phyloP scores from a whole-genome alignment of 2,888 invertebrate genomes.

The Drosophila basisetae region DNA sequence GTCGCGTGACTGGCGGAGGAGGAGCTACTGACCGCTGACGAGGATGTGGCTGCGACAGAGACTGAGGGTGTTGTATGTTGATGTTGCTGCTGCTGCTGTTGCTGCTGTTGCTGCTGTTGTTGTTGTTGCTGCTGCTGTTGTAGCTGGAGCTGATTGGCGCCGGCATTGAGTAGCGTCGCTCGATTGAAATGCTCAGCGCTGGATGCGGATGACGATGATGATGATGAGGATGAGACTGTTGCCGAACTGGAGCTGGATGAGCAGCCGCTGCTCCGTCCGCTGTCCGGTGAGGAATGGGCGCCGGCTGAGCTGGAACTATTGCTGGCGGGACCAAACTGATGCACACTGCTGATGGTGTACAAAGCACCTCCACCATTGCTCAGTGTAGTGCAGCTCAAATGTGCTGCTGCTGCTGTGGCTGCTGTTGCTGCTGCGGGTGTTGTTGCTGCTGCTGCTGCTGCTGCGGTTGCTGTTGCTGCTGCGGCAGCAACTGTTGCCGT shows the following conservation, averaged over 20 bases:
- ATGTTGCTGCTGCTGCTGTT: constrained; percentile 44
- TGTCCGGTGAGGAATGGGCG: constrained; percentile 71
- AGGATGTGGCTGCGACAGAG: constrained; percentile 49
- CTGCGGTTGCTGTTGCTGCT: constrained; percentile 26
- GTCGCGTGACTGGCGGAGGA: constrained; percentile 54
- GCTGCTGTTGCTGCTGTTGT: constrained; percentile 44
- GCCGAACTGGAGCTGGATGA: constrained; percentile 67
- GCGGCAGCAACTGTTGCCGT: constrained; percentile 39
- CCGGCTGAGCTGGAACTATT: constrained; percentile 69
- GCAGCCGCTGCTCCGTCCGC: constrained; percentile 76
- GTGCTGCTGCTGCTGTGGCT: constrained; percentile 54
- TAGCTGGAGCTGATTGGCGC: constrained; percentile 46
- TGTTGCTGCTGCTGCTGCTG: constrained; percentile 49
- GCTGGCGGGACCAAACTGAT: constrained; percentile 83
- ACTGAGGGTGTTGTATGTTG: constrained; percentile 44
- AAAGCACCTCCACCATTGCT: constrained; percentile 85
- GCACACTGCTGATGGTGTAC: constrained; percentile 83
- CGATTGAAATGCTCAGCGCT: constrained; percentile 72
- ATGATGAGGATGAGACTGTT: constrained; percentile 68
- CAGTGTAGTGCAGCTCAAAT: constrained; percentile 65
- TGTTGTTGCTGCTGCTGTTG: constrained; percentile 46
- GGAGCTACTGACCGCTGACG: constrained; percentile 61
- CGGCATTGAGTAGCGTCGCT: constrained; percentile 55
- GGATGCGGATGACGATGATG: constrained; percentile 73
- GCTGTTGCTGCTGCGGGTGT: constrained; percentile 44